These are phyloP conservation scores for Acanthosepion pharaonis DNA, from an alignment of 2,888 invertebrate species.

Conservation along the genomic window DNA sequence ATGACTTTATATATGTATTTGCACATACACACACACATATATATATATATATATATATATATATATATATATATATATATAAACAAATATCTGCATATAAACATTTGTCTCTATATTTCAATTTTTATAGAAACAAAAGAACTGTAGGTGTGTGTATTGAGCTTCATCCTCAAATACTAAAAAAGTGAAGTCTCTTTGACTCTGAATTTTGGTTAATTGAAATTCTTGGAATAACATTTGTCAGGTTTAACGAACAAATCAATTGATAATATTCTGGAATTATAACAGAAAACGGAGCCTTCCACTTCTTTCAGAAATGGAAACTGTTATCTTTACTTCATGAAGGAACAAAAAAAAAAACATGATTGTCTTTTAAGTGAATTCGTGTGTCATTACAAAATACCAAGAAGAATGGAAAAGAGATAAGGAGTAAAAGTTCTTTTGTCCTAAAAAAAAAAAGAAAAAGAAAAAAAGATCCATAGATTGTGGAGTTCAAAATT, in stretches of 20 bases:
- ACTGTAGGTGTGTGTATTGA: too few relatives aligned
- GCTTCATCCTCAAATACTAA: neutral
- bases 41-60: neutral
- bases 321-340: conserved; percentile 1
- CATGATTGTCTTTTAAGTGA: conserved; percentile 13
- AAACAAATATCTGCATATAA: neutral
- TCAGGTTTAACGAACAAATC: conserved; percentile 33
- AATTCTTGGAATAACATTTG: conserved; percentile 33
- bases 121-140: too few relatives aligned
- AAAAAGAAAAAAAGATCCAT: neutral
- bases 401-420: neutral
- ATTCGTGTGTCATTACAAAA: conserved; percentile 8
- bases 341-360: neutral
- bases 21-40: neutral
- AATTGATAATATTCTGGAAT: neutral
- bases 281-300: neutral
- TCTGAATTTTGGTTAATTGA: conserved; percentile 21
- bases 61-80: conserved; percentile 33
- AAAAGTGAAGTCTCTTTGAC: conserved; percentile 6
- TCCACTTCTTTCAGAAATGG: neutral
- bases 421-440: neutral
- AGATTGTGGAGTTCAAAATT: neutral
- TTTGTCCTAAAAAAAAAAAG: neutral
- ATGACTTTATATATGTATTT: neutral
- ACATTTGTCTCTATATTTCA: neutral